Percentiles rank a stretch among this genome's conserved stretches.
These are phyloP conservation scores for Augochlorella aurata DNA, from an alignment of 2,888 invertebrate genomes.

Conservation along the genomic window DNA sequence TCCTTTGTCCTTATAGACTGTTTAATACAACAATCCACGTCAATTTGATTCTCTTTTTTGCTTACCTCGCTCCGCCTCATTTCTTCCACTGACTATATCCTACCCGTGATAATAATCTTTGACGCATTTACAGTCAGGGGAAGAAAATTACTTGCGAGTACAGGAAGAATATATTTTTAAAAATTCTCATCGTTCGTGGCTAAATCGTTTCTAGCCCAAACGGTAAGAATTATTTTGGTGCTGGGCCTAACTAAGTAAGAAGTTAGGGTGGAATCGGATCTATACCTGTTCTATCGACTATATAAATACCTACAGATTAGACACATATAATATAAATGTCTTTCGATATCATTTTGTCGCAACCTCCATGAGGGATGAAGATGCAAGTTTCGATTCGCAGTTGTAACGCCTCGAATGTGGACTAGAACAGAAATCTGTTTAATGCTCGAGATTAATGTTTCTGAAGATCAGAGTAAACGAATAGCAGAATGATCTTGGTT, in stretches of 20 bases:
- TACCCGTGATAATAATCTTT: slow-evolving; percentile 11
- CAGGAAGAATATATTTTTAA: background rate
- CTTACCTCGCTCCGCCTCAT: background rate
- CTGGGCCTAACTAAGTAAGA: background rate
- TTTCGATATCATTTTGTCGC: slow-evolving; percentile 35
- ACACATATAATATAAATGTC: slow-evolving; percentile 53
- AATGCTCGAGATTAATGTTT: background rate
- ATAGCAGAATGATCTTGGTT: background rate
- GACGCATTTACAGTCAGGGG: slow-evolving; percentile 12
- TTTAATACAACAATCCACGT: background rate
- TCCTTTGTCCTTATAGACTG: background rate
- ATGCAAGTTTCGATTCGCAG: slow-evolving; percentile 28
- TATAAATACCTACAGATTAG: slow-evolving; percentile 45
- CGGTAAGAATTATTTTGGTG: background rate
- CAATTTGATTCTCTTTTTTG: background rate
- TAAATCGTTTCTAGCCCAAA: background rate
- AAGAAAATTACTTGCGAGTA: slow-evolving; percentile 5
- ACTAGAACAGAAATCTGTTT: background rate
- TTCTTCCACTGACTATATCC: slow-evolving; percentile 3
- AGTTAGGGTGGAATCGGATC: background rate
- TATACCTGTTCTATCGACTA: slow-evolving; percentile 23
- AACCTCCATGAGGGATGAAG: background rate
- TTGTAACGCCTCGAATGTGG: slow-evolving; percentile 2
- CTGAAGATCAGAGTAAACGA: background rate
- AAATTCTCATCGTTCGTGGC: background rate